Evolutionary conservation across 2,888 invertebrate species (phyloP).

Genomic region (Drosophila anomalata): DNA sequence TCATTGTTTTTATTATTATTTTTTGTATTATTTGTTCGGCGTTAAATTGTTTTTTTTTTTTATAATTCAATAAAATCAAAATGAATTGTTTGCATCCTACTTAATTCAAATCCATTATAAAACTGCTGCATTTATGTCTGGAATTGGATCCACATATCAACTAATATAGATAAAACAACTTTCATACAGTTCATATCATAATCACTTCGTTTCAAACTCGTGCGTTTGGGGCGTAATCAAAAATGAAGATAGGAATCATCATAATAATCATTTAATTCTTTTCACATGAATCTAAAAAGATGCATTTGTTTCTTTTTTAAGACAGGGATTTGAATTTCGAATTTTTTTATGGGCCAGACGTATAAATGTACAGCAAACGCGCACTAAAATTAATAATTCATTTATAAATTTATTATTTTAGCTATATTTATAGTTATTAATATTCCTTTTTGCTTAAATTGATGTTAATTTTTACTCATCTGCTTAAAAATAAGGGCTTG

Average conservation of each 20-base stretch:
- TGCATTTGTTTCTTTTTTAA: conserved; percentile 3
- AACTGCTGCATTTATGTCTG: conserved; percentile 32
- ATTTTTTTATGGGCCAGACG: conserved; percentile 29
- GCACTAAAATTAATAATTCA: conserved; percentile 72
- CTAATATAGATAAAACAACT: conserved; percentile 58
- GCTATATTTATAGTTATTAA: conserved; percentile 69
- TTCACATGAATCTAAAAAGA: conserved; percentile 22
- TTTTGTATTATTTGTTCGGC: conserved; percentile 16
- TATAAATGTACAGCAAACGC: conserved; percentile 75
- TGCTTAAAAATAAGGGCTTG: conserved; percentile 70
- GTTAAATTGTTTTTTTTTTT: conserved; percentile 19
- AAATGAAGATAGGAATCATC: conserved; percentile 26
- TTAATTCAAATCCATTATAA: conserved; percentile 53
- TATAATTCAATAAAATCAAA: conserved; percentile 20
- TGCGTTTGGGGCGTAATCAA: conserved; percentile 21
- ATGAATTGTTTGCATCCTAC: conserved; percentile 40
- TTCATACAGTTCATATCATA: conserved; percentile 44
- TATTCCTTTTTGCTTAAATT: conserved; percentile 38
- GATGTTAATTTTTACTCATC: conserved; percentile 38
- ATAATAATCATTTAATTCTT: conserved; percentile 22
- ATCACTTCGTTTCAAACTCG: conserved; percentile 37
- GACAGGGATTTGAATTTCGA: neutral
- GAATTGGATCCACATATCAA: conserved; percentile 35
- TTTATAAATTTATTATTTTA: conserved; percentile 77
- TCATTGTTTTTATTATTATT: neutral